Evolutionary conservation across 2,888 invertebrate genomes (phyloP).

Genomic region (Empis livida): DNA sequence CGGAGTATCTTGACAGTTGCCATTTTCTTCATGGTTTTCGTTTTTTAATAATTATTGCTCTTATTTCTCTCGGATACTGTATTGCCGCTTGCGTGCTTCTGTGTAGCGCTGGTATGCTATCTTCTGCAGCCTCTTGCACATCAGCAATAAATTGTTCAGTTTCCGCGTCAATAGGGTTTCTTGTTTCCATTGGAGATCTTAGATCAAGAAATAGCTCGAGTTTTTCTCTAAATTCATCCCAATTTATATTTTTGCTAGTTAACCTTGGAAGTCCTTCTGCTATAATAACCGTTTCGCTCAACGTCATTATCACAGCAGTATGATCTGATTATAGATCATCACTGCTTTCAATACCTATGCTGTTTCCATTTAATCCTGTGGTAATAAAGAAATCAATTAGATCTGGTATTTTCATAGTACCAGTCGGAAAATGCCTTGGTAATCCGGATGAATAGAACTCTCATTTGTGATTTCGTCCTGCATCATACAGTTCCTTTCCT

Average conservation of each 20-base stretch:
- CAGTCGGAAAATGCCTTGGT: conserved; percentile 9
- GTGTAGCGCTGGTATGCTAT: not conserved
- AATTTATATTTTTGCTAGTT: not conserved
- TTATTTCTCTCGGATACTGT: not conserved
- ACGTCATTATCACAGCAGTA: not conserved
- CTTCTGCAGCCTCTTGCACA: not conserved
- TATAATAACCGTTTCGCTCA: not conserved
- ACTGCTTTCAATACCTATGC: not conserved
- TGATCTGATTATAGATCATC: conserved; percentile 1
- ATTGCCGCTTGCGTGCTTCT: not conserved
- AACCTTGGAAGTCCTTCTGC: not conserved
- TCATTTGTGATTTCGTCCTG: not conserved
- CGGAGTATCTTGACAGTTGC: not conserved
- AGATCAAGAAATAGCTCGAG: not conserved
- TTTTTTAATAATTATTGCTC: not conserved
- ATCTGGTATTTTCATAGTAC: conserved; percentile 6
- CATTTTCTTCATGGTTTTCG: not conserved
- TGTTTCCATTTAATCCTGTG: conserved; percentile 1
- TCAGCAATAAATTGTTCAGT: not conserved
- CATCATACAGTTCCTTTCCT: no score
- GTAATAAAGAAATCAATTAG: conserved; percentile 6
- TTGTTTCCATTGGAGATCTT: not conserved
- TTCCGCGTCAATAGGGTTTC: not conserved
- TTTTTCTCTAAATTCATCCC: not conserved
- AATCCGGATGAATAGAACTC: conserved; percentile 1